A percentile compares a stretch with the other conserved stretches of the same genome.
Evolutionary conservation across 1,140 invertebrate genomes (phyloP).

Genomic region (Drosophila melanogaster): DNA sequence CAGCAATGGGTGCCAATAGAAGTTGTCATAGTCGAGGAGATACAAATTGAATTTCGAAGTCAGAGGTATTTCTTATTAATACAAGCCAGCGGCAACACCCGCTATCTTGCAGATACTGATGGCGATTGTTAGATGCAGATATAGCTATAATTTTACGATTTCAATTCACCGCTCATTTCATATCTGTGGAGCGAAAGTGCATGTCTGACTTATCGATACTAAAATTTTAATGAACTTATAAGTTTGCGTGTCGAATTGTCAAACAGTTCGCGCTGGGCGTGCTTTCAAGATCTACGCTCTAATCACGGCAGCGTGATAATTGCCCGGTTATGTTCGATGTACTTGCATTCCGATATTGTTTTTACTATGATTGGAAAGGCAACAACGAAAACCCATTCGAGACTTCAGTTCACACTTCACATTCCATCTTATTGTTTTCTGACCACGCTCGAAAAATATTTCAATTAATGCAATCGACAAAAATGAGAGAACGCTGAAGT

Average conservation of each 20-base stretch:
- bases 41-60: conserved; percentile 57
- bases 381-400: conserved; percentile 46
- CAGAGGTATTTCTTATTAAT: conserved; percentile 75
- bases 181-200: conserved; percentile 66
- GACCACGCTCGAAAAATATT: conserved; percentile 47
- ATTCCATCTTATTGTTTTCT: conserved; percentile 59
- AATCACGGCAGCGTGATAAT: conserved; percentile 54
- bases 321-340: conserved; percentile 56
- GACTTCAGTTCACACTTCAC: conserved; percentile 68
- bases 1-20: conserved; percentile 1
- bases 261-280: conserved; percentile 48
- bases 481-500: no score
- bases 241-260: conserved; percentile 77
- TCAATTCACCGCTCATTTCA: conserved; percentile 40
- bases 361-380: conserved; percentile 61
- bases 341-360: conserved; percentile 55
- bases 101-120: conserved; percentile 19
- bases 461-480: conserved; percentile 62
- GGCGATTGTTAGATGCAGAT: conserved; percentile 38
- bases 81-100: conserved; percentile 20
- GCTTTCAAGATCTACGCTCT: conserved; percentile 28
- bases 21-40: conserved; percentile 41
- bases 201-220: conserved; percentile 65
- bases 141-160: conserved; percentile 40
- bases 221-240: conserved; percentile 79